Evolutionary conservation across 2,113 vertebrate genomes (phyloP), one percentile per base, ranked within the genome.

Genomic region (Nerophis lumbriciformis): DNA sequence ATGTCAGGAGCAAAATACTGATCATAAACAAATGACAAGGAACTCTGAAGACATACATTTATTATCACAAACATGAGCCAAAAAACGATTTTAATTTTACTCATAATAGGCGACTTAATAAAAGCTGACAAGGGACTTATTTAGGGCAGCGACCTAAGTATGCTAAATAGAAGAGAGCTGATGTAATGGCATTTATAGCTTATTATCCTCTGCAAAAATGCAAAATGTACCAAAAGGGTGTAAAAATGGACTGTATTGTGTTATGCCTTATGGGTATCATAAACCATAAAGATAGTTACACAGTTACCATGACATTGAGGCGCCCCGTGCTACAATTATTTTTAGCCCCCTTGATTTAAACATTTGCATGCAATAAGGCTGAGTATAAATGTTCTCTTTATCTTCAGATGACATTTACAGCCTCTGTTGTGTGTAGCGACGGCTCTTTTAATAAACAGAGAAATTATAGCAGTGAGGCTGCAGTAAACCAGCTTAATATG

Each of bases 401-500:
- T 64, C 42, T 38, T 51, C 28, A 54, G 42, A 7, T 60, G 45
- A 66, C 37, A 65, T 63, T 75, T 82, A 77, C 50, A 73, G 53
- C 47, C 49, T 14, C 6, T 66, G 68, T 65, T 68, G 71, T 49
- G 63, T 52, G 50, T 45, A 45, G 71, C 58, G 72, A 72, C 37
- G 48, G 5, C 42, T 65, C 58, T 63, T 59, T 73, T 61, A 54
- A 73, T 52, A 69, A 50, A 69, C 19, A 72, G 6, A 53, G 53
- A 76, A 73, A 66, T 71, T 36, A 57, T 42, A 13, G 63, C 63
- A 39, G 64, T 48, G 2, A 14, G 45, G 8, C 55, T 53, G 71
- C 63, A 72, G 69, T 65, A 60, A 61, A 89, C 51, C 59, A 84
- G 84, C 63, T 45, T 45, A 45, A 91, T 88, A 63, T 85, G 83